Percentiles rank a stretch among this genome's conserved stretches.
These are phyloP conservation scores for Holocentrus rufus DNA, from an alignment of 2,797 vertebrate genomes.

Conservation along the genomic window DNA sequence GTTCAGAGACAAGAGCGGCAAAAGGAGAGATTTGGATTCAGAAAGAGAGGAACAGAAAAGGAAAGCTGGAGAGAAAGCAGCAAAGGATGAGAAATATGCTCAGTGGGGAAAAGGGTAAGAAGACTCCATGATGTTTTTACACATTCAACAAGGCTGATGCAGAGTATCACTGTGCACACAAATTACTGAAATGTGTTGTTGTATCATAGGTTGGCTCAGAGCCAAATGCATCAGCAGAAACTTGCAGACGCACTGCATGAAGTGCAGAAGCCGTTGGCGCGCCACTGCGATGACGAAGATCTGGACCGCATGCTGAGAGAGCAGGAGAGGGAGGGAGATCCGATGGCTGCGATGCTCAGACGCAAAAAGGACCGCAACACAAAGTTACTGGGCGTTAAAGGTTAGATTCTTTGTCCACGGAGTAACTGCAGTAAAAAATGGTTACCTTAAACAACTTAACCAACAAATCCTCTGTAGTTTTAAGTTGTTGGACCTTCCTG, in stretches of 20 bases:
- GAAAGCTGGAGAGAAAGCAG: slow-evolving; percentile 84
- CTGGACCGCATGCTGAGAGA: slow-evolving; percentile 94
- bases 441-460: neutral
- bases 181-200: neutral
- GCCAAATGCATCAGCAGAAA: slow-evolving; percentile 90
- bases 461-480: neutral
- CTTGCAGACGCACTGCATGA: slow-evolving; percentile 89
- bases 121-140: slow-evolving; percentile 47
- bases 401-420: slow-evolving; percentile 12
- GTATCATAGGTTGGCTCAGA: slow-evolving; percentile 86
- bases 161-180: neutral
- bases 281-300: slow-evolving; percentile 92
- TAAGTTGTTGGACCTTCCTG: neutral
- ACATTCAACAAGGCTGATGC: neutral
- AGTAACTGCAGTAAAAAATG: neutral
- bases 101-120: slow-evolving; percentile 95
- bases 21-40: slow-evolving; percentile 86
- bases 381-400: slow-evolving; percentile 78
- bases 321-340: slow-evolving; percentile 94
- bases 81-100: slow-evolving; percentile 90
- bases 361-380: slow-evolving; percentile 87
- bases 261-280: slow-evolving; percentile 93
- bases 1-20: slow-evolving; percentile 93
- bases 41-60: slow-evolving; percentile 86
- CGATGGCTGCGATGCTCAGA: slow-evolving; percentile 92